Base-by-base conservation (phyloP, 2,888 invertebrate species). In the Pterostichus madidus region DNA sequence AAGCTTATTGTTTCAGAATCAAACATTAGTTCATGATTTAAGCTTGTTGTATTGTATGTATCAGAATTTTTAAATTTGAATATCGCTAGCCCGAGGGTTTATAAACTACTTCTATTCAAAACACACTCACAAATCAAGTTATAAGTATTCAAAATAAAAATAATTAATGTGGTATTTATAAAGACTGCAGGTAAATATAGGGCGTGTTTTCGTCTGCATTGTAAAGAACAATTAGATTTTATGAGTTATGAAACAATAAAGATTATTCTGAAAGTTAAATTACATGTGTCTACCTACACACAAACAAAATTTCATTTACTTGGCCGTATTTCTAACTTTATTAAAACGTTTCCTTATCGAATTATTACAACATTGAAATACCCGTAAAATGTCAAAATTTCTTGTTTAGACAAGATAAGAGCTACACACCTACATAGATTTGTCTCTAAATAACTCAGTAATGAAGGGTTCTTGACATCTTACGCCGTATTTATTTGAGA, bases 211-310 rank as follows among this genome's bases (percentile, higher is more conserved):
- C 13, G 49, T 49, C 49, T 49, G 59, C 59, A 35, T 49, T 49
- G 64, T 35, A 64, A 64, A 64, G 64, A 64, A 64, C 64, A 64
- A 64, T 64, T 64, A 64, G 64, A 64, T 64, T 64, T 64, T 64
- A 64, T 64, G 64, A 64, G 35, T 64, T 64, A 64, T 64, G 64
- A 64, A 64, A 64, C 64, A 64, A 64, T 64, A 64, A 64, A 64
- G 64, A 64, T 64, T 35, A 32, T 64, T 35, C 35, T 64, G 64
- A 64, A 64, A 64, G 64, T 64, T 64, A 64, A 64, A 64, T 64
- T 64, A 35, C 64, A 64, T 13, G 13, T 49, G 32, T 31, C 64
- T 64, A 35, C 64, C 64, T 64, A 64, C 64, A 13, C n/a, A n/a
- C 1, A 49, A 49, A n/a, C 3, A 49, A 10, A 2, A 24, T 39